Base-by-base conservation (phyloP, 2,797 vertebrate genomes). In the Pipistrellus kuhlii region DNA sequence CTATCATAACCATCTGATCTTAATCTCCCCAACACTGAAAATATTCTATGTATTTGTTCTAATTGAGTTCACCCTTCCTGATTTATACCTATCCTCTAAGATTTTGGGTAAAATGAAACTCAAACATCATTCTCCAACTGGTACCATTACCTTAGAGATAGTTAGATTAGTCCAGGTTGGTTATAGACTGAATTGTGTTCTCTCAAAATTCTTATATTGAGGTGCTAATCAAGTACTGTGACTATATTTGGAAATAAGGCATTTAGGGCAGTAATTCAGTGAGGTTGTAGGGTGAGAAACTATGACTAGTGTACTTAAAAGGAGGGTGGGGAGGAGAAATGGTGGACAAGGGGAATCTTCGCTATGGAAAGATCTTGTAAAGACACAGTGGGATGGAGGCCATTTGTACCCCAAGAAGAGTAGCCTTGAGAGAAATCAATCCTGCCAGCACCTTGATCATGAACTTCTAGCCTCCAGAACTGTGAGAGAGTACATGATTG, bases 11-110 rank as follows among this genome's bases (percentile, higher is more conserved):
- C 9, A 73, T 7, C 9, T 3, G 3, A 55, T 82, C 41, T 88
- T 93, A 76, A 83, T 76, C 8, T 75, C 6, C 5, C 69, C 38
- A 89, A 53, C 17, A 3, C 15, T 35, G 41, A n/a, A 94, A 72
- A 83, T 84, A 91, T 38, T 76, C 25, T 27, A 30, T 51, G 44
- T 23, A 53, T 91, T 44, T 89, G 18, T 90, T 87, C 72, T 59
- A 87, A 57, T 18, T 71, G 44, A 14, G 11, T 72, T 94, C 21
- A 62, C 3, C 3, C 6, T 90, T 21, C 17, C 11, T 53, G 27
- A 88, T 69, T 83, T 77, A 73, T 62, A 57, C 11, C 48, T 86
- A 11, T 18, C 35, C 41, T 85, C 8, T 78, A 82, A 77, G 18
- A 53, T 87, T 90, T 76, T 51, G 38, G 23, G n/a, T 1, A 0